A percentile compares a stretch with the other conserved stretches of the same genome.
Conservation (phyloP, 2,888 invertebrate genomes). For the Melanostoma scalare region DNA sequence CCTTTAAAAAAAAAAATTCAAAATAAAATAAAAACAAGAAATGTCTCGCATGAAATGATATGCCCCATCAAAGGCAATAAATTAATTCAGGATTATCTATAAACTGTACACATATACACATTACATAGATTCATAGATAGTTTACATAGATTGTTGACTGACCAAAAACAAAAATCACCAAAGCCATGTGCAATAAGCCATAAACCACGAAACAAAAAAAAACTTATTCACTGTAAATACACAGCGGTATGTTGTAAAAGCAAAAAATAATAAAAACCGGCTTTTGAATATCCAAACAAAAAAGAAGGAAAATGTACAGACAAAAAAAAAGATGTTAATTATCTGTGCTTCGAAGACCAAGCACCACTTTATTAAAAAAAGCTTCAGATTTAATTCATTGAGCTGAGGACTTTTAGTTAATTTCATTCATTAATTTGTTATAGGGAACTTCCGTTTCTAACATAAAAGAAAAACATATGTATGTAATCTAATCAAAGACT, state of each 20-base stretch:
- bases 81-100: constrained; percentile 69
- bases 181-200: constrained; percentile 27
- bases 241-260: constrained; percentile 59
- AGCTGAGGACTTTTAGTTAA: neutral
- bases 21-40: constrained; percentile 22
- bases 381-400: too few relatives aligned
- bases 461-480: constrained; percentile 2
- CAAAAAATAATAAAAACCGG: constrained; percentile 11
- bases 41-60: constrained; percentile 59
- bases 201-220: constrained; percentile 33
- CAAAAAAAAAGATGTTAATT: neutral
- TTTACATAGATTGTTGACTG: constrained; percentile 67
- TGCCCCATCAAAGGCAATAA: constrained; percentile 72
- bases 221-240: constrained; percentile 52
- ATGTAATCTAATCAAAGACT: constrained; percentile 64
- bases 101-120: constrained; percentile 36
- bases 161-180: constrained; percentile 47
- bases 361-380: too few relatives aligned
- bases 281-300: neutral
- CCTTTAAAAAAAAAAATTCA: constrained; percentile 10
- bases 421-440: constrained; percentile 7
- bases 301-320: constrained; percentile 1
- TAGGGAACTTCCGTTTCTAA: constrained; percentile 1
- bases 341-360: too few relatives aligned
- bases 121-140: constrained; percentile 32